Conservation (phyloP, 1,140 invertebrate species). For the Trichonephila clavata region DNA sequence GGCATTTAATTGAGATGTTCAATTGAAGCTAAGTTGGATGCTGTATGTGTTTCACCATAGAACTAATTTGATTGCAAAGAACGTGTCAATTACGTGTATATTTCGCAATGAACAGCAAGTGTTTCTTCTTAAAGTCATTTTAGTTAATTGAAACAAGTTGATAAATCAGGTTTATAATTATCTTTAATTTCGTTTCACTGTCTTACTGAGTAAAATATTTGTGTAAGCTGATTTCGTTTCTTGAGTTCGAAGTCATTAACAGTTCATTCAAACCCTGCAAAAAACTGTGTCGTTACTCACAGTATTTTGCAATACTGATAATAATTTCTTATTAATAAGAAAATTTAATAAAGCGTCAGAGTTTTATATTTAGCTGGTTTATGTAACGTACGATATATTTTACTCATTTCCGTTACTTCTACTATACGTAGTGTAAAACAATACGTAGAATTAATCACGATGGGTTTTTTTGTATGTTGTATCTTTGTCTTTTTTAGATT, state of each 20-base stretch:
- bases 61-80: neutral
- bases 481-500: no score
- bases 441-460: no score
- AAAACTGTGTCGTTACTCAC: neutral
- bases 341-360: neutral
- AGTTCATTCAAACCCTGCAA: neutral
- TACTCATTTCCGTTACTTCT: no score
- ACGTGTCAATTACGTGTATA: conserved; percentile 1
- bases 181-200: neutral
- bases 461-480: no score
- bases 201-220: neutral
- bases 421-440: no score
- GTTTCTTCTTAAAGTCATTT: neutral
- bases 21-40: neutral
- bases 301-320: neutral
- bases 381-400: no score
- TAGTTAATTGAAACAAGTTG: conserved; percentile 5
- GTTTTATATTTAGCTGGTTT: no score
- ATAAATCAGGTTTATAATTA: conserved; percentile 3
- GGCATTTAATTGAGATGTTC: conserved; percentile 8
- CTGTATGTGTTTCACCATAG: neutral
- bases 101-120: neutral
- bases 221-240: conserved; percentile 11
- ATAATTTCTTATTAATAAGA: neutral
- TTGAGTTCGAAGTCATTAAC: neutral